These are phyloP conservation scores for Chloropsis hardwickii DNA, from an alignment of 2,113 vertebrate species.

Conservation along the genomic window DNA sequence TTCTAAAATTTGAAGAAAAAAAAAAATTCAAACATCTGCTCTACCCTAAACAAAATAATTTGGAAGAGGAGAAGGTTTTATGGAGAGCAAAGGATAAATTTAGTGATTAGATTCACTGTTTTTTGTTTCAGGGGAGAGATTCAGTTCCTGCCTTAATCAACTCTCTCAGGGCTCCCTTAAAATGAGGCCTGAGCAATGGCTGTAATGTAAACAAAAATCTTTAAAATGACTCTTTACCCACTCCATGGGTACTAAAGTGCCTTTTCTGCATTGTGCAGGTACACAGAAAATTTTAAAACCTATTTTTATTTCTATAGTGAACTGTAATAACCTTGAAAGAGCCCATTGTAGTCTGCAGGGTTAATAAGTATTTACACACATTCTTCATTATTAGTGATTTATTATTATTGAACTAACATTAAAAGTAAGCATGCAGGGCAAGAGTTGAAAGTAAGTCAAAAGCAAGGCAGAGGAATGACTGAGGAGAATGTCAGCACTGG, in stretches of 20 bases:
- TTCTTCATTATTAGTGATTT: constrained; percentile 51
- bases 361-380: constrained; percentile 17
- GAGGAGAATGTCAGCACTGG: background rate
- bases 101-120: background rate
- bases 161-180: background rate
- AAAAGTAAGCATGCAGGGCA: background rate
- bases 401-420: constrained; percentile 43
- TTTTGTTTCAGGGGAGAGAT: background rate
- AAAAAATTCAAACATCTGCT: background rate
- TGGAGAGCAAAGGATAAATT: background rate
- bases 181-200: background rate
- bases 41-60: background rate
- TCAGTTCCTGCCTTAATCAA: background rate
- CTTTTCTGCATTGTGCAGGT: constrained; percentile 5
- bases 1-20: background rate
- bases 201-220: background rate
- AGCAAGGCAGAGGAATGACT: background rate
- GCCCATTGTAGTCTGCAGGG: background rate
- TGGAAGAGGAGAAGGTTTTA: background rate
- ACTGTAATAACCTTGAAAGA: constrained; percentile 43
- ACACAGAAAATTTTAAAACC: background rate
- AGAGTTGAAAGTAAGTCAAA: constrained; percentile 3
- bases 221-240: background rate
- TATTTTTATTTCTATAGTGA: constrained; percentile 6
- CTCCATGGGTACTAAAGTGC: background rate